Evolutionary conservation across 2,113 vertebrate genomes (phyloP).

Genomic region (Tyrannus savana): DNA sequence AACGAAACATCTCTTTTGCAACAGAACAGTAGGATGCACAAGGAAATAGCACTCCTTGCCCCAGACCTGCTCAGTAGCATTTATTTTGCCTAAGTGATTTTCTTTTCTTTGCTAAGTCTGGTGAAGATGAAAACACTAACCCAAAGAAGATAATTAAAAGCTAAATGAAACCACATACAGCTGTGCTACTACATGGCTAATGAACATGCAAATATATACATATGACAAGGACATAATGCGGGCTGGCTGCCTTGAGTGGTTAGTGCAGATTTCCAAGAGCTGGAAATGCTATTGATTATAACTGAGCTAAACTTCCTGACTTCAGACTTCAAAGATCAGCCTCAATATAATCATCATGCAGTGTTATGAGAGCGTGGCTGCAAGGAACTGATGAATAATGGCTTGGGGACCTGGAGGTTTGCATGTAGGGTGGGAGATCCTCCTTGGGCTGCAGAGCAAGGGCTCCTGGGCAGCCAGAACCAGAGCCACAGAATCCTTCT

Average conservation of each 20-base stretch:
- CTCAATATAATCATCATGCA: not conserved
- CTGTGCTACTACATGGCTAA: conserved; percentile 62
- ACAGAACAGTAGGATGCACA: conserved; percentile 30
- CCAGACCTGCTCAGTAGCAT: conserved; percentile 2
- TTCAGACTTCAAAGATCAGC: conserved; percentile 45
- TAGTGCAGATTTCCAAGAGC: conserved; percentile 40
- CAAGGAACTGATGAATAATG: not conserved
- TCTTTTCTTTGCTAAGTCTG: conserved; percentile 41
- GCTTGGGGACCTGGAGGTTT: not conserved
- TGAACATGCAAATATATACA: conserved; percentile 67
- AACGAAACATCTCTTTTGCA: conserved; percentile 55
- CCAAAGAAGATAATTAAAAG: conserved; percentile 65
- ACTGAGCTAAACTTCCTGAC: conserved; percentile 51
- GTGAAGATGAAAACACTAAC: conserved; percentile 50
- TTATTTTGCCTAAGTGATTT: conserved; percentile 37
- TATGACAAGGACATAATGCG: conserved; percentile 57
- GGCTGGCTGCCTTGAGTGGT: conserved; percentile 45
- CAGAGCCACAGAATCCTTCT: not conserved
- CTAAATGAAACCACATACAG: conserved; percentile 67
- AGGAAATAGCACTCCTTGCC: not conserved
- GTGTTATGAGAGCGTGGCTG: not conserved
- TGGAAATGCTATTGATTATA: conserved; percentile 59
- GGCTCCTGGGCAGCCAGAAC: not conserved
- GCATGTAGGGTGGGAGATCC: not conserved
- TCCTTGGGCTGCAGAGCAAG: not conserved